Evolutionary conservation across 1,140 invertebrate species (phyloP).

Genomic region (Zophobas morio): DNA sequence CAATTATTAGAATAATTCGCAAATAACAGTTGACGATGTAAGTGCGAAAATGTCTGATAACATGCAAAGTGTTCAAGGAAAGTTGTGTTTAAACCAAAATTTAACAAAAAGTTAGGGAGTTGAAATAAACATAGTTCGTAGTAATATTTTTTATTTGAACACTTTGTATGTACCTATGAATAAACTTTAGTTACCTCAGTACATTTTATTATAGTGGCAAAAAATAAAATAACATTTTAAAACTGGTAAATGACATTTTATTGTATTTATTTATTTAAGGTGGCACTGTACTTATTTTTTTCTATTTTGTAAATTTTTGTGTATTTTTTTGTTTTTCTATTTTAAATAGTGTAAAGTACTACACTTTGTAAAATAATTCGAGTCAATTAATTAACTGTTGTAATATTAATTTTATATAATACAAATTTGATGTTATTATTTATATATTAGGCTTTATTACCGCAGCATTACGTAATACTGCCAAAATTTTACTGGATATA

Average conservation of each 20-base stretch:
- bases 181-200: constrained; percentile 31
- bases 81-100: constrained; percentile 19
- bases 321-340: constrained; percentile 54
- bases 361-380: constrained; percentile 56
- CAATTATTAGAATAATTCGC: constrained; percentile 31
- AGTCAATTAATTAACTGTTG: constrained; percentile 60
- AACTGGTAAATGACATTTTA: constrained; percentile 16
- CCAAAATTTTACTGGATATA: constrained; percentile 30
- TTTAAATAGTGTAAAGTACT: constrained; percentile 49
- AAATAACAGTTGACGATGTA: constrained; percentile 28
- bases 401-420: constrained; percentile 50
- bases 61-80: constrained; percentile 21
- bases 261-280: constrained; percentile 32
- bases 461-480: constrained; percentile 18
- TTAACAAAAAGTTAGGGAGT: constrained; percentile 6
- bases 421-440: constrained; percentile 41
- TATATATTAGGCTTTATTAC: constrained; percentile 27
- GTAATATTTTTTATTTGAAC: constrained; percentile 10
- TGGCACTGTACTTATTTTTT: constrained; percentile 53
- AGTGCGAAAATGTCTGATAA: constrained; percentile 27
- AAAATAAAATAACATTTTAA: constrained; percentile 33
- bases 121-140: constrained; percentile 5
- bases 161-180: constrained; percentile 27
- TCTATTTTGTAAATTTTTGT: constrained; percentile 56
- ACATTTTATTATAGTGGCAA: constrained; percentile 4